These are phyloP conservation scores for Toxostoma redivivum DNA, from an alignment of 2,113 vertebrate species.

Conservation along the genomic window DNA sequence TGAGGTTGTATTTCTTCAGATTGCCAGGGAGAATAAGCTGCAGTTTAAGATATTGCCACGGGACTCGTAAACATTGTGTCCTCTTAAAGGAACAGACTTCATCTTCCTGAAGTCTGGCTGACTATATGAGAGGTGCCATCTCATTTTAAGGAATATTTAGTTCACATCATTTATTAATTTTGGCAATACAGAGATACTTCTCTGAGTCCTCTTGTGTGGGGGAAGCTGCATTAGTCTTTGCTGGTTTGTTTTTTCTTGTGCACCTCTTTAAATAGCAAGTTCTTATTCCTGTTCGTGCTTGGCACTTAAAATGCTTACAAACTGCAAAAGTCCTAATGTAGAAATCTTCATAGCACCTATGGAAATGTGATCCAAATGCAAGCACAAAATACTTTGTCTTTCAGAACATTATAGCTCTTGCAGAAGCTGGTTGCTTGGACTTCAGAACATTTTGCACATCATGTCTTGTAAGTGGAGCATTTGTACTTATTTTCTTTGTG, in stretches of 20 bases:
- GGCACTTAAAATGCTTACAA: background rate
- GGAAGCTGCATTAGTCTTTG: background rate
- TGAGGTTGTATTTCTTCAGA: background rate
- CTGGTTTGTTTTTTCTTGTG: background rate
- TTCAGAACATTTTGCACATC: conserved; percentile 90
- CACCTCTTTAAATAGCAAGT: background rate
- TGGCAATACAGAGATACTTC: background rate
- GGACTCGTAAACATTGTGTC: background rate
- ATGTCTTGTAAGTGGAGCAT: conserved; percentile 86
- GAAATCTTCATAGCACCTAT: background rate
- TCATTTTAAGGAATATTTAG: background rate
- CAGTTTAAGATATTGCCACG: background rate
- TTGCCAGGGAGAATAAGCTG: background rate
- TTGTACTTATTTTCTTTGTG: background rate
- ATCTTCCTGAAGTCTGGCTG: background rate
- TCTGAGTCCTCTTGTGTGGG: background rate
- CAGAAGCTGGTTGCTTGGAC: conserved; percentile 89
- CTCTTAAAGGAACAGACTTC: background rate
- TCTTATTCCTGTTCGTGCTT: background rate
- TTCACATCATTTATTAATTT: background rate
- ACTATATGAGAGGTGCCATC: background rate
- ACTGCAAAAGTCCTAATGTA: background rate
- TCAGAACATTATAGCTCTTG: conserved; percentile 88
- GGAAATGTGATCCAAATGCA: background rate
- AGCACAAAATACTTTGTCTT: background rate